Evolutionary conservation across 2,797 vertebrate genomes (phyloP).

Genomic region (Phrynocephalus forsythii): DNA sequence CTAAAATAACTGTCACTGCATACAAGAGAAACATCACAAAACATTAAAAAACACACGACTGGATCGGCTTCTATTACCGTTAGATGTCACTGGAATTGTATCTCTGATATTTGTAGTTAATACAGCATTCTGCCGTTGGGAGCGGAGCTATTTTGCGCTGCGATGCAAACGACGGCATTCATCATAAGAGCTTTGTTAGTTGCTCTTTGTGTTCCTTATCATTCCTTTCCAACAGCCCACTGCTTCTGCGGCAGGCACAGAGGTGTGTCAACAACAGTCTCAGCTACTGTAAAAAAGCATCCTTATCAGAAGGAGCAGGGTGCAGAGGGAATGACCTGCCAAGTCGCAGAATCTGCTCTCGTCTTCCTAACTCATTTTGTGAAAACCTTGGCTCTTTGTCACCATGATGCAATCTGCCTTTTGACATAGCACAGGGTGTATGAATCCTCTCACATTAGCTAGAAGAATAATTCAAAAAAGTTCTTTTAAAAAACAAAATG

Average conservation of each 20-base stretch:
- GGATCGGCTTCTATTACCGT: slow-evolving; percentile 29
- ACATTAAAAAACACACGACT: not conserved
- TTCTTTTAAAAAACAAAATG: slow-evolving; percentile 2
- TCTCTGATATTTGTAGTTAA: slow-evolving; percentile 64
- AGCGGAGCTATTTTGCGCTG: slow-evolving; percentile 77
- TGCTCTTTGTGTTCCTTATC: slow-evolving; percentile 88
- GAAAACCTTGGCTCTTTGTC: slow-evolving; percentile 74
- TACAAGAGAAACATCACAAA: slow-evolving; percentile 39
- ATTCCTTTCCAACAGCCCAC: slow-evolving; percentile 72
- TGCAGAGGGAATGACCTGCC: slow-evolving; percentile 81
- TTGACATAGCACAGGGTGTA: slow-evolving; percentile 36
- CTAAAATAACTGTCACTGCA: not conserved
- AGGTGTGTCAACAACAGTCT: slow-evolving; percentile 76
- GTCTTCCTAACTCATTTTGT: slow-evolving; percentile 72
- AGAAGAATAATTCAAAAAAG: slow-evolving; percentile 56
- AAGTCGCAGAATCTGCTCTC: slow-evolving; percentile 71
- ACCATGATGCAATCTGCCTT: slow-evolving; percentile 64
- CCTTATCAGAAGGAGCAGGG: slow-evolving; percentile 88
- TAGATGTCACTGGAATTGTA: slow-evolving; percentile 61
- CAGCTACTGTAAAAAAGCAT: slow-evolving; percentile 78
- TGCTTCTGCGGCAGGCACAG: slow-evolving; percentile 57
- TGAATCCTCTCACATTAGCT: slow-evolving; percentile 63
- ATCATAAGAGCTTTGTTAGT: slow-evolving; percentile 80
- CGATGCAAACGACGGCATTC: slow-evolving; percentile 81
- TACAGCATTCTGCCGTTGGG: slow-evolving; percentile 55